Percentiles rank a stretch among this genome's conserved stretches.
These are phyloP conservation scores for Fringilla coelebs DNA, from an alignment of 2,797 vertebrate genomes.

Conservation along the genomic window DNA sequence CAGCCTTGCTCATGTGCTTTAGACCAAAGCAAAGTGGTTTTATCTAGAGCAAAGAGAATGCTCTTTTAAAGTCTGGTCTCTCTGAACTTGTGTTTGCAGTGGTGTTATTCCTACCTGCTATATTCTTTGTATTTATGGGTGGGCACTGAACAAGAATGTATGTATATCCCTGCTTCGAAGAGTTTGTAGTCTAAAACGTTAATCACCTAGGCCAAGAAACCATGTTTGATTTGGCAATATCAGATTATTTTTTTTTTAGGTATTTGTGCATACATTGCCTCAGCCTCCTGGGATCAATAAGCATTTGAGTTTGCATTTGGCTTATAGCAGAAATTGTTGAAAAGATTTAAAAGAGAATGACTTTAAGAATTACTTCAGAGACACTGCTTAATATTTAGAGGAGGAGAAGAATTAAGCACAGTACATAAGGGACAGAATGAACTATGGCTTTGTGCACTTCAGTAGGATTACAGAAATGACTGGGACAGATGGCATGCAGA, in stretches of 20 bases:
- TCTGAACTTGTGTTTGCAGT: neutral
- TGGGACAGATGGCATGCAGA: neutral
- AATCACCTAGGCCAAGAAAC: neutral
- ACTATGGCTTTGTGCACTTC: neutral
- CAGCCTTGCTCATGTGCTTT: neutral
- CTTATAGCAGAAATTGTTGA: neutral
- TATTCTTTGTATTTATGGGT: neutral
- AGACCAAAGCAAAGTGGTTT: neutral
- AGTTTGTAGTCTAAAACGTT: neutral
- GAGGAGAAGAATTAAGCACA: neutral
- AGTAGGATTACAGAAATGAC: neutral
- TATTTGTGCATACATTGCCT: neutral
- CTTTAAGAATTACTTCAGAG: neutral
- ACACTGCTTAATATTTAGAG: neutral
- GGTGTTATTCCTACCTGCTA: neutral
- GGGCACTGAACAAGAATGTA: neutral
- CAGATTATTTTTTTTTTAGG: neutral
- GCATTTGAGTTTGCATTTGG: neutral
- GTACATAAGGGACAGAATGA: neutral
- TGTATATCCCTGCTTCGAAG: neutral
- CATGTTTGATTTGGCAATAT: neutral
- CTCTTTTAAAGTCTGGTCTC: neutral
- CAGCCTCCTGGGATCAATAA: neutral
- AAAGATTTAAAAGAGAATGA: neutral
- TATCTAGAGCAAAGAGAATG: neutral